Percentiles rank a stretch among this genome's conserved stretches.
Evolutionary conservation across 2,888 invertebrate genomes (phyloP).

Genomic region (Patella pellucida): DNA sequence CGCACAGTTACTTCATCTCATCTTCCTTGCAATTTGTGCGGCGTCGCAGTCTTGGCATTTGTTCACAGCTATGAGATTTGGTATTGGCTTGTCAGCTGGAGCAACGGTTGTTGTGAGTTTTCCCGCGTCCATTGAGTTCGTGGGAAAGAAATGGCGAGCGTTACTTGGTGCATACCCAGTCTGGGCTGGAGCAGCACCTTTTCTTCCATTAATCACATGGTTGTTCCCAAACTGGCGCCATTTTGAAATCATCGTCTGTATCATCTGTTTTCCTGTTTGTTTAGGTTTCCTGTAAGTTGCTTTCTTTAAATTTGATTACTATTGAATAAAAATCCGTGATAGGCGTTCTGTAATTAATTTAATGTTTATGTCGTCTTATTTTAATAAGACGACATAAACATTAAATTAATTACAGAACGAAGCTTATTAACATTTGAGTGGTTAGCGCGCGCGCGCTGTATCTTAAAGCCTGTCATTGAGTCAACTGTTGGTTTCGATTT

Average conservation of each 20-base stretch:
- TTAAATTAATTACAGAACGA: too few species aligned
- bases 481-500: too few species aligned
- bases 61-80: not conserved
- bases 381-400: too few species aligned
- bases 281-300: conserved; percentile 24
- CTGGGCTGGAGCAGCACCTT: conserved; percentile 33
- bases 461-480: too few species aligned
- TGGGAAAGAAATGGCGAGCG: conserved; percentile 28
- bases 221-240: conserved; percentile 32
- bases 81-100: conserved; percentile 16
- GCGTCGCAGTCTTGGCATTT: not conserved
- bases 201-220: conserved; percentile 29
- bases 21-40: not conserved
- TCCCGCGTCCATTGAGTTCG: conserved; percentile 34
- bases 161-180: conserved; percentile 27
- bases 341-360: too few species aligned
- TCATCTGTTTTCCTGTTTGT: conserved; percentile 12
- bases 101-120: conserved; percentile 29
- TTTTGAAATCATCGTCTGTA: conserved; percentile 28
- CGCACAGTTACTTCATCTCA: not conserved
- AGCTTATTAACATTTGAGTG: too few species aligned
- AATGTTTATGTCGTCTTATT: too few species aligned
- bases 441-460: too few species aligned
- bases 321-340: too few species aligned
- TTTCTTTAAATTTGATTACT: too few species aligned